phyloP scores from a whole-genome alignment of 2,888 invertebrate genomes.

The Drosophila falleni region DNA sequence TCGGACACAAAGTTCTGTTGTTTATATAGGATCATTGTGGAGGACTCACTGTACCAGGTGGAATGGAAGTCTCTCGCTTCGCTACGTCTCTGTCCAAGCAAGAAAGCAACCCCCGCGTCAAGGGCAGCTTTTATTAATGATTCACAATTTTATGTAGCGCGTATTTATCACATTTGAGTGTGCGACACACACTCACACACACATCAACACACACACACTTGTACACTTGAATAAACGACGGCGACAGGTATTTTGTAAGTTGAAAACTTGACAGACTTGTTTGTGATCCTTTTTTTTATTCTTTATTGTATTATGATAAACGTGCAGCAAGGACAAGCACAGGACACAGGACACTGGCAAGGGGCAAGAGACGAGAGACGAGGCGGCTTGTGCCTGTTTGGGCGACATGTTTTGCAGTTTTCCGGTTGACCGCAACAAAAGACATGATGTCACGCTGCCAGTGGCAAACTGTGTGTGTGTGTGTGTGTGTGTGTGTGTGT shows the following conservation, averaged over 20 bases:
- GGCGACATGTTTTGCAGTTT: conserved; percentile 83
- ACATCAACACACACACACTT: conserved; percentile 18
- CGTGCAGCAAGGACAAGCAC: conserved; percentile 47
- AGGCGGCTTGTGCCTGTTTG: conserved; percentile 51
- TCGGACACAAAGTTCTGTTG: conserved; percentile 58
- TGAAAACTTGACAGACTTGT: conserved; percentile 84
- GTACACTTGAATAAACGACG: conserved; percentile 37
- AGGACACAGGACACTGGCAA: not conserved
- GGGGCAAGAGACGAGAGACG: conserved; percentile 35
- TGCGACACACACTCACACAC: conserved; percentile 41
- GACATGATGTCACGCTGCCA: conserved; percentile 83
- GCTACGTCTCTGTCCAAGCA: not conserved
- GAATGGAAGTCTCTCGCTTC: conserved; percentile 33
- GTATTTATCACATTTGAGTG: conserved; percentile 77
- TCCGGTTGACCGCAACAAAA: conserved; percentile 85
- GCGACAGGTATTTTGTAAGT: conserved; percentile 79
- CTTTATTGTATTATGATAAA: conserved; percentile 62
- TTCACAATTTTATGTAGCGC: conserved; percentile 76
- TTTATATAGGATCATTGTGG: conserved; percentile 60
- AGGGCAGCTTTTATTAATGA: conserved; percentile 77
- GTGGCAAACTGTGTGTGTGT: conserved; percentile 17
- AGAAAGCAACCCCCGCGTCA: conserved; percentile 43
- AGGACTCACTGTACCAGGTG: conserved; percentile 8
- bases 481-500: conserved; percentile 9
- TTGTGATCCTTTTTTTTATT: conserved; percentile 68